Evolutionary conservation across 2,888 invertebrate genomes (phyloP).

Genomic region (Zele albiditarsus): DNA sequence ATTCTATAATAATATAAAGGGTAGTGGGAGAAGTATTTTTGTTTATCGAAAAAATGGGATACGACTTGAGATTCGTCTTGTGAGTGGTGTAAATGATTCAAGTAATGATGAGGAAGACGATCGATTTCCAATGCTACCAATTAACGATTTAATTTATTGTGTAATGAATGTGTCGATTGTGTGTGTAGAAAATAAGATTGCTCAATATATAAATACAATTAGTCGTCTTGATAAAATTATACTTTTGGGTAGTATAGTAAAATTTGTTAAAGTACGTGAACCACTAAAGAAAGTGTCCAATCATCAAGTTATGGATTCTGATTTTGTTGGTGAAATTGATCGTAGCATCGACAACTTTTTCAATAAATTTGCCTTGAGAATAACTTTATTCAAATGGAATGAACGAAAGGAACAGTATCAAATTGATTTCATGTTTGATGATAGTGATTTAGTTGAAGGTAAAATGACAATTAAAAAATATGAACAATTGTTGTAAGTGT

Average conservation of each 20-base stretch:
- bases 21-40: constrained; percentile 57
- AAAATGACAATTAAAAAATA: background rate
- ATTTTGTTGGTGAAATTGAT: constrained; percentile 71
- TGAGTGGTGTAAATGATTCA: constrained; percentile 56
- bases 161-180: constrained; percentile 75
- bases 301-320: constrained; percentile 49
- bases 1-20: constrained; percentile 48
- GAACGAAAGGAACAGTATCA: constrained; percentile 63
- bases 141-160: constrained; percentile 72
- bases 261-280: constrained; percentile 73
- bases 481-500: background rate
- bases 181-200: constrained; percentile 77
- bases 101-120: constrained; percentile 58
- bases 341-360: constrained; percentile 76
- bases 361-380: constrained; percentile 74
- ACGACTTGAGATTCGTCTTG: constrained; percentile 61
- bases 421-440: constrained; percentile 67
- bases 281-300: constrained; percentile 41
- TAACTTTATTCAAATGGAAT: constrained; percentile 64
- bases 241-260: constrained; percentile 76
- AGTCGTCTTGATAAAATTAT: constrained; percentile 75
- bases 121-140: constrained; percentile 75
- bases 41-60: constrained; percentile 64
- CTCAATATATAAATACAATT: constrained; percentile 76
- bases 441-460: constrained; percentile 65